Evolutionary conservation across 2,113 vertebrate species (phyloP), one percentile per base, ranked within the genome.

Genomic region (Smithornis capensis): DNA sequence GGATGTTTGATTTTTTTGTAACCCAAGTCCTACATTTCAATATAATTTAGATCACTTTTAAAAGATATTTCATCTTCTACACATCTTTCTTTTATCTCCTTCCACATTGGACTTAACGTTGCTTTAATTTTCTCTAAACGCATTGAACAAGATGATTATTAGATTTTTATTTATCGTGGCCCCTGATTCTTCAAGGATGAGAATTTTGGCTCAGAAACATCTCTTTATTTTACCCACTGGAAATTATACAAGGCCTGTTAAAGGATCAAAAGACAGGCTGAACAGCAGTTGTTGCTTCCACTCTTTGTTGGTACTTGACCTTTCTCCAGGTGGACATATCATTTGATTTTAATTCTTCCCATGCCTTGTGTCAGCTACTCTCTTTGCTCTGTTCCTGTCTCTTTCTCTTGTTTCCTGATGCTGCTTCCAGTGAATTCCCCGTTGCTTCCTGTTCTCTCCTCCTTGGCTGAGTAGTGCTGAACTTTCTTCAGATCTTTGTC

Each of bases 271-370:
- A 89, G 79, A 64, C 50, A 49, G 52, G 40, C 76, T 81, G 76
- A 92, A 64, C 45, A 81, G 79, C 4, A 1, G 52, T 75, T 70
- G 42, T 80, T 81, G 76, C 69, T 89, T 94, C 45, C 23, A 49
- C 49, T 60, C 76, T 63, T 91, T 52, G 82, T 59, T 92, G 83
- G 49, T 59, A 68, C 75, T 91, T 92, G 78, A 89, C 94, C 71
- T 86, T 92, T 89, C 47, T 92, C 77, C 40, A 84, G 76, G 79
- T 87, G 85, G 55, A 93, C 10, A 3, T 81, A n/a, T 12, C 0
- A 63, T 83, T 95, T 92, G 60, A 81, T 95, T 92, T 91, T 84
- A 78, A 91, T 96, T 89, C 35, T 75, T 94, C 59, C 42, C 16
- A 18, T 83, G 40, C 53, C 73, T 70, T 78, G 29, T 93, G 40